A percentile compares a stretch with the other conserved stretches of the same genome.
Evolutionary conservation across 2,113 vertebrate species (phyloP).

Genomic region (Cettia cetti): DNA sequence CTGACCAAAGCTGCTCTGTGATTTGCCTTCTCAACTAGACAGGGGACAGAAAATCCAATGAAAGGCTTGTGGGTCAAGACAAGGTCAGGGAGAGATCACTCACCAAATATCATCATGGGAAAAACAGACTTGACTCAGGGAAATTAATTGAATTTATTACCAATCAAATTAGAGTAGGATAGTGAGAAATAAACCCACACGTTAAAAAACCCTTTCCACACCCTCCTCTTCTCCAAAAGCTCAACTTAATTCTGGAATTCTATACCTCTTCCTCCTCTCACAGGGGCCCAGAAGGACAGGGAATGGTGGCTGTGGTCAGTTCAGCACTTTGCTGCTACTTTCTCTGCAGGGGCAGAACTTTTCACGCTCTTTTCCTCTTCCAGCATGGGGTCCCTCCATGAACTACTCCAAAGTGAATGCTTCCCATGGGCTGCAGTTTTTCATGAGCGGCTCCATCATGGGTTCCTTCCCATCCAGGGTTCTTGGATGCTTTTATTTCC

Average conservation of each 20-base stretch:
- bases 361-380: neutral
- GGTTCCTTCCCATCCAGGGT: no score
- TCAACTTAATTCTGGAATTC: neutral
- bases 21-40: neutral
- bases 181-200: neutral
- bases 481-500: neutral
- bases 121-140: neutral
- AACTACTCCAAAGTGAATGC: neutral
- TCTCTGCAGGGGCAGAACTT: neutral
- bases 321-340: neutral
- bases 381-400: neutral
- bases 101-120: neutral
- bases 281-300: no score
- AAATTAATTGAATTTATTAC: neutral
- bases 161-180: neutral
- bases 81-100: neutral
- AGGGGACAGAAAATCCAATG: neutral
- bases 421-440: neutral
- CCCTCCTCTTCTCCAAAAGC: neutral
- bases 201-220: neutral
- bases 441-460: neutral
- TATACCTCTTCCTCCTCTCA: neutral
- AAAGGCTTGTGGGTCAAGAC: neutral
- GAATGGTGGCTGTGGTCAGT: neutral
- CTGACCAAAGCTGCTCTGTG: neutral